Evolutionary conservation across 2,888 invertebrate genomes (phyloP), one percentile per base, ranked within the genome.

Genomic region (Petrophora chlorosata): DNA sequence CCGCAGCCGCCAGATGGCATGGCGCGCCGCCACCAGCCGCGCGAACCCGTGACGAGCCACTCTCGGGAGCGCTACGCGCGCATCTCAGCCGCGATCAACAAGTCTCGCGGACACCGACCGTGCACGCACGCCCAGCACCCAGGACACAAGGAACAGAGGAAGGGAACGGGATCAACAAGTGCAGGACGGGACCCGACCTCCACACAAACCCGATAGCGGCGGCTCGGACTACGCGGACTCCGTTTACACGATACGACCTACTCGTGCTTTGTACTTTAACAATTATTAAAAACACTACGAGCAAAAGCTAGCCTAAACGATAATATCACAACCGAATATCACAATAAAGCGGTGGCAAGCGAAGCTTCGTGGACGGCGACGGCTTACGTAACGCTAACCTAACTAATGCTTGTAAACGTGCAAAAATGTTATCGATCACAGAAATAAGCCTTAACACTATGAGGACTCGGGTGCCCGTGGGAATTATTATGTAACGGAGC

Each of bases 1-100:
- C 74, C 93, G 90, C 79, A 93, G 91, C 76, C 93, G 92, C 93
- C 93, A 93, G 91, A 93, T 92, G 91, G 93, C 93, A 91, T 93
- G 92, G 85, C 93, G 92, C 69, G 93, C 93, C 84, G 93, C 93
- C 92, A 93, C 93, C 79, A 93, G 92, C 85, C 93, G 92, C 82
- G 92, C 93, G 85, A 93, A 91, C 68, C 92, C 92, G 92, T 93
- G 92, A 69, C 92, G 92, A 91, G 93, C 93, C 93, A 93, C 92
- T 70, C 74, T 89, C 76, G 78, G 64, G 73, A 73, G 80, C 85
- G 80, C 85, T 84, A 82, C 63, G 63, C 82, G 85, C 85, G 82
- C 83, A 81, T 84, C 62, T 71, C 80, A 85, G 82, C 76, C 70
- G 65, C 68, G 68, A 62, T 73, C 76, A 78, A 82, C 82, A 79